Percentiles rank a stretch among this genome's conserved stretches.
Evolutionary conservation across 2,888 invertebrate species (phyloP).

Genomic region (Germaria angustata): DNA sequence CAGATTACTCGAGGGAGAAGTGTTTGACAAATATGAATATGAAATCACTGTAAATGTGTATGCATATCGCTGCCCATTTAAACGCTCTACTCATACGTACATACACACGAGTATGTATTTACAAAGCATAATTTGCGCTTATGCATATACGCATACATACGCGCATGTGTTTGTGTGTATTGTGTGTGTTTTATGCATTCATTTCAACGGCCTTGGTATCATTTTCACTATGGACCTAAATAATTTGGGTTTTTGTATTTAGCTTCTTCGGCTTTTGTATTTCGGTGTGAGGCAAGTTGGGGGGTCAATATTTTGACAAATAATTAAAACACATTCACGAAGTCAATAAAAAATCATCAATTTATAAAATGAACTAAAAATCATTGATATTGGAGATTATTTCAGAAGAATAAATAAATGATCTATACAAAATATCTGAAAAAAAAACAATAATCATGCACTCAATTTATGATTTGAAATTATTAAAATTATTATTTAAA

Average conservation of each 20-base stretch:
- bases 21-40: not conserved
- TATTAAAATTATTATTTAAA: too few species aligned
- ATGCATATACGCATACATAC: not conserved
- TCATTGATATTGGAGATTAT: constrained; percentile 7
- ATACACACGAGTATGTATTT: too few species aligned
- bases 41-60: not conserved
- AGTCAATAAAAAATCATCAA: constrained; percentile 6
- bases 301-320: constrained; percentile 50
- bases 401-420: constrained; percentile 29
- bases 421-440: constrained; percentile 5
- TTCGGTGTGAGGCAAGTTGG: constrained; percentile 15
- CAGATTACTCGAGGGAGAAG: constrained; percentile 5
- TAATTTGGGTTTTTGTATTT: not conserved
- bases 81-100: not conserved
- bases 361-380: constrained; percentile 7
- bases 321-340: constrained; percentile 9
- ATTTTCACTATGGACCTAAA: constrained; percentile 60
- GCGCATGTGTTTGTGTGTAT: not conserved
- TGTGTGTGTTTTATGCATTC: constrained; percentile 7
- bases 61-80: not conserved
- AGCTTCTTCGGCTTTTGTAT: not conserved
- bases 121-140: not conserved
- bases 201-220: constrained; percentile 59
- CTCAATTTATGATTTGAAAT: constrained; percentile 22
- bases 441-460: not conserved